These are phyloP conservation scores for Staurois parvus DNA, from an alignment of 2,797 vertebrate species.

Conservation along the genomic window DNA sequence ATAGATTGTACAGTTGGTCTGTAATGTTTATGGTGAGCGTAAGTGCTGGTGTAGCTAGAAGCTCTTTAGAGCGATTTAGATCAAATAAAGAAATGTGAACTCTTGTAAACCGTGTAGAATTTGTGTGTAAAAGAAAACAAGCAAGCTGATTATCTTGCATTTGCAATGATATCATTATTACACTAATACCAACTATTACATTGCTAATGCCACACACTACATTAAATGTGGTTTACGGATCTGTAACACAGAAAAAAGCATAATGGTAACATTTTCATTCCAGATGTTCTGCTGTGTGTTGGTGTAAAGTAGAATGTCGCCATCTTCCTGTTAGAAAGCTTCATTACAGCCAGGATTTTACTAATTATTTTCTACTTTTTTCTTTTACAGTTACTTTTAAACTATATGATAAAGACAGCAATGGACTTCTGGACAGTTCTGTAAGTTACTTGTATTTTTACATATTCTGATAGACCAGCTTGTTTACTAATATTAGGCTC, in stretches of 20 bases:
- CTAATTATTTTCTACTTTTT: constrained; percentile 26
- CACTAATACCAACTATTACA: neutral
- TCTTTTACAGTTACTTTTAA: constrained; percentile 85
- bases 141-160: neutral
- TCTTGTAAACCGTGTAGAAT: neutral
- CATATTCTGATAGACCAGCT: neutral
- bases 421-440: constrained; percentile 90
- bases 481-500: neutral
- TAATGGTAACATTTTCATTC: too few relatives aligned
- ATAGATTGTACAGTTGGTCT: too few relatives aligned
- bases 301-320: neutral
- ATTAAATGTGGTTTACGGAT: too few relatives aligned
- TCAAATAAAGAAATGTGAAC: too few relatives aligned
- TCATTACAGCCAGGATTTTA: neutral
- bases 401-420: constrained; percentile 92
- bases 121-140: too few relatives aligned
- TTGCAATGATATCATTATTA: neutral
- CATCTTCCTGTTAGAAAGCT: constrained; percentile 10
- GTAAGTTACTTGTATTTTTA: constrained; percentile 73
- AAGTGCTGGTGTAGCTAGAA: too few relatives aligned
- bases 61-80: too few relatives aligned
- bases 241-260: too few relatives aligned
- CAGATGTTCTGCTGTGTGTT: too few relatives aligned
- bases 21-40: too few relatives aligned
- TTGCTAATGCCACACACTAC: neutral